Percentiles rank a stretch among this genome's conserved stretches.
Evolutionary conservation across 1,140 invertebrate genomes (phyloP).

Genomic region (Procambarus clarkii): DNA sequence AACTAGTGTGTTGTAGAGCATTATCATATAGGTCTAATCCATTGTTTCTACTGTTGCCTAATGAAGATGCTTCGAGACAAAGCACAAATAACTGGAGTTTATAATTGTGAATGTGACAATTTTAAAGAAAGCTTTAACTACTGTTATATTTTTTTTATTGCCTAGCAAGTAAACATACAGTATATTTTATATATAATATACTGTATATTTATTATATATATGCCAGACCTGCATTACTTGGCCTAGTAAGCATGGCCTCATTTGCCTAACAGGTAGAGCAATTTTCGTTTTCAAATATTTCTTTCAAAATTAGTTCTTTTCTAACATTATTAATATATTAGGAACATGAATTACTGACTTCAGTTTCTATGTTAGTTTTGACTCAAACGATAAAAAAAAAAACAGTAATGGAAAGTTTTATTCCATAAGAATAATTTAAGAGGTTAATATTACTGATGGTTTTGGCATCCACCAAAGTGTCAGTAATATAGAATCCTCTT

Average conservation of each 20-base stretch:
- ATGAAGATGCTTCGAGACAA: not conserved
- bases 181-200: no score
- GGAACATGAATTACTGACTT: no score
- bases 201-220: no score
- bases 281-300: no score
- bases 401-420: not conserved
- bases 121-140: conserved; percentile 32
- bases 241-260: no score
- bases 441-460: not conserved
- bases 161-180: not conserved
- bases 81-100: conserved; percentile 27
- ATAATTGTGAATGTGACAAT: conserved; percentile 7
- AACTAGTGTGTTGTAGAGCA: not conserved
- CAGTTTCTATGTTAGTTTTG: no score
- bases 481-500: no score
- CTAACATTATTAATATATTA: no score
- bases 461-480: not conserved
- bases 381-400: not conserved
- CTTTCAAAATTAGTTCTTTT: no score
- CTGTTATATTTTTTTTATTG: not conserved
- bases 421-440: no score
- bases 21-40: not conserved
- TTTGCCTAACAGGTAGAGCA: no score
- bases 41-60: not conserved
- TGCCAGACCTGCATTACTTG: not conserved